A percentile compares a stretch with the other conserved stretches of the same genome.
Evolutionary conservation across 2,113 vertebrate genomes (phyloP).

Genomic region (Equus quagga): DNA sequence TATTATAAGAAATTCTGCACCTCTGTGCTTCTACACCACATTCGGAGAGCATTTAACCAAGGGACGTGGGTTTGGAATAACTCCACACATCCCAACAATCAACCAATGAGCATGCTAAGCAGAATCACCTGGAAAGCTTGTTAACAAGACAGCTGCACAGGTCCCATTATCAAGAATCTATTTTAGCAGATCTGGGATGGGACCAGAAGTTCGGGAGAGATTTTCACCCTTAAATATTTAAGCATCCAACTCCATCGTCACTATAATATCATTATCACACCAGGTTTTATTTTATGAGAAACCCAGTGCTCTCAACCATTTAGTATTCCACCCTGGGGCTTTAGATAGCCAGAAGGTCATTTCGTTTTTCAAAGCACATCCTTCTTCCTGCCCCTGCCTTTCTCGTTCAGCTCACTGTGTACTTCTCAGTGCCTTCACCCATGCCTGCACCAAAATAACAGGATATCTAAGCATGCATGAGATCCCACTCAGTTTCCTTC

Average conservation of each 20-base stretch:
- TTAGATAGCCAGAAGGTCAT: not conserved
- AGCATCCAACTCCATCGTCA: not conserved
- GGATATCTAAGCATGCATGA: not conserved
- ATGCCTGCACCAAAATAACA: not conserved
- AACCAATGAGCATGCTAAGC: not conserved
- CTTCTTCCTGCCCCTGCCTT: not conserved
- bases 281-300: conserved; percentile 2
- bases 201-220: not conserved
- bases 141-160: not conserved
- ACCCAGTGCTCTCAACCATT: not conserved
- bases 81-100: not conserved
- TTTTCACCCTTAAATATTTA: not conserved
- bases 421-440: not conserved
- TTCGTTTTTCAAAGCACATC: not conserved
- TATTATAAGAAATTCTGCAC: not conserved
- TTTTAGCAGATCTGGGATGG: not conserved
- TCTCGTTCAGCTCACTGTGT: not conserved
- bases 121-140: not conserved
- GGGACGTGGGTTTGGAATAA: not conserved
- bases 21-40: not conserved
- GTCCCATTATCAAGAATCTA: not conserved
- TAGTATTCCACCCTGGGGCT: not conserved
- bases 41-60: not conserved
- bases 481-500: not conserved
- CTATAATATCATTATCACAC: not conserved